A percentile compares a stretch with the other conserved stretches of the same genome.
These are phyloP conservation scores for Neopipo cinnamomea DNA, from an alignment of 2,113 vertebrate species.

Conservation along the genomic window DNA sequence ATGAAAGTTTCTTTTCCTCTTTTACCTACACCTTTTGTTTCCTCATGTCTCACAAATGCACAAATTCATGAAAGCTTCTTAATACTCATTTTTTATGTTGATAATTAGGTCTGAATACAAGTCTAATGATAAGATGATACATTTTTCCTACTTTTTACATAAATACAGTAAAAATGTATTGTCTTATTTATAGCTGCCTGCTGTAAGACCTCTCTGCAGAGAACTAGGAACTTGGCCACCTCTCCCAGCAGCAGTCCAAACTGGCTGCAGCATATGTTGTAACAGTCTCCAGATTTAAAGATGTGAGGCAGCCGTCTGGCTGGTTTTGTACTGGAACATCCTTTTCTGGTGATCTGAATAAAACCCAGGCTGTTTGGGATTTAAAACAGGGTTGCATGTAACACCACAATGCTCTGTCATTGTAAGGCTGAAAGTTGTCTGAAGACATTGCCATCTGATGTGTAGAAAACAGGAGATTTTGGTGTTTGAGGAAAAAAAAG, in stretches of 20 bases:
- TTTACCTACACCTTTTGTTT: background rate
- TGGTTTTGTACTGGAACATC: background rate
- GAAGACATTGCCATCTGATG: slow-evolving; percentile 20
- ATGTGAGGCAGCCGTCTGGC: background rate
- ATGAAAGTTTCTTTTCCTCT: background rate
- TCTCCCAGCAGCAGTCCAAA: background rate
- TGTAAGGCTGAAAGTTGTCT: background rate
- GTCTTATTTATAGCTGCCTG: background rate
- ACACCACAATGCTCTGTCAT: background rate
- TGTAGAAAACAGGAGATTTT: background rate
- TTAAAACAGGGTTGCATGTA: background rate
- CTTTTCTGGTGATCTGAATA: background rate
- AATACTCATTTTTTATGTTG: background rate
- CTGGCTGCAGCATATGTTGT: background rate
- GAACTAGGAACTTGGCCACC: background rate
- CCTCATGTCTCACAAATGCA: background rate
- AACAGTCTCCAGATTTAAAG: background rate
- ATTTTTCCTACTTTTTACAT: background rate
- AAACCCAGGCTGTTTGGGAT: background rate
- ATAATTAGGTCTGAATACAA: background rate
- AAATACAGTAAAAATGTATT: background rate
- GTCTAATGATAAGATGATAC: background rate
- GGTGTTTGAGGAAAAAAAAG: background rate
- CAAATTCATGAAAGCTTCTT: background rate
- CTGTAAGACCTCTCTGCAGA: background rate